Percentiles rank a stretch among this genome's conserved stretches.
Evolutionary conservation across 2,113 vertebrate genomes (phyloP).

Genomic region (Hippocampus zosterae): DNA sequence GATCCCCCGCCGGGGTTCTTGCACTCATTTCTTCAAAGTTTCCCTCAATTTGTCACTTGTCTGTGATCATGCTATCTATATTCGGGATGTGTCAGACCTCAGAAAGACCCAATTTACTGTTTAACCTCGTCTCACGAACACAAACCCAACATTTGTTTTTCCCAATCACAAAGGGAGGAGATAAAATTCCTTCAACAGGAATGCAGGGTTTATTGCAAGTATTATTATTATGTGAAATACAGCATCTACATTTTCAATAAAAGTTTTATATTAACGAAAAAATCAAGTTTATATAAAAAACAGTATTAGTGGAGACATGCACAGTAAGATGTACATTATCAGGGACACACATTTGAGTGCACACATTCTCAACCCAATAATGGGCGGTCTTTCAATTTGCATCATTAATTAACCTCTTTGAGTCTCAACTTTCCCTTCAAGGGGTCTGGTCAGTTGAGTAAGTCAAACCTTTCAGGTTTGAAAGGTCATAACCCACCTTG

Average conservation of each 20-base stretch:
- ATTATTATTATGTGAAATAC: not conserved
- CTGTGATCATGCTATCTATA: conserved; percentile 3
- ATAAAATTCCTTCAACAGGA: not conserved
- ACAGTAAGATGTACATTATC: not conserved
- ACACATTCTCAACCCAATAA: conserved; percentile 20
- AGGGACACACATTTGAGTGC: conserved; percentile 5
- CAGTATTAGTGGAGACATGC: not conserved
- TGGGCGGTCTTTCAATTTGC: conserved; percentile 49
- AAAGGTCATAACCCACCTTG: conserved; percentile 30
- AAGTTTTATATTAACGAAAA: not conserved
- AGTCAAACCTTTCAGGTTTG: conserved; percentile 23
- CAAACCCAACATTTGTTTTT: not conserved
- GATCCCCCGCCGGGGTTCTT: conserved; percentile 4
- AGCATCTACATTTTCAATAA: not conserved
- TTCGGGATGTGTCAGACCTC: not conserved
- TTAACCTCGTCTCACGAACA: conserved; percentile 5
- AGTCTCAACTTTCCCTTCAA: conserved; percentile 41
- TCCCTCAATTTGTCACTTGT: conserved; percentile 8
- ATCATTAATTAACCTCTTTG: conserved; percentile 14
- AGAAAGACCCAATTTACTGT: not conserved
- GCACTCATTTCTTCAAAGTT: conserved; percentile 5
- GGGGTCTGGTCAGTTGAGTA: conserved; percentile 33
- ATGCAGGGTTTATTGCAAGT: not conserved
- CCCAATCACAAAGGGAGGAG: not conserved
- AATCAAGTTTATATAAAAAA: not conserved